phyloP scores from a whole-genome alignment of 2,888 invertebrate species.

The Drosophila nr. perissopoda region DNA sequence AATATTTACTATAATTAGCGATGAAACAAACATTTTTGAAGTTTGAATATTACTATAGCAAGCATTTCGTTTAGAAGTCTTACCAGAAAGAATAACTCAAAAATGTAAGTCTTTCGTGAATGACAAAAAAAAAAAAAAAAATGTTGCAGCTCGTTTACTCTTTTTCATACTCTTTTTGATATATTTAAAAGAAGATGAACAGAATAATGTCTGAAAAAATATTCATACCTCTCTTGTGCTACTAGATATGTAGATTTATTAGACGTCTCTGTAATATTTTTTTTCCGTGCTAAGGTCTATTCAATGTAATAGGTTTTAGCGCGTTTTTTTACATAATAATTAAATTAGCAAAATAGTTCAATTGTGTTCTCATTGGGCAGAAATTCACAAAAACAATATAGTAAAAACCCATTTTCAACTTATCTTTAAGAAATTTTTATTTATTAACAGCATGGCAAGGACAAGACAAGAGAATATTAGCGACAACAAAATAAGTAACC shows the following conservation, averaged over 20 bases:
- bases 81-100: background rate
- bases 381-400: no score
- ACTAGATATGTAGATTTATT: no score
- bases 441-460: conserved; percentile 4
- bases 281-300: background rate
- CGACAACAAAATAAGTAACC: conserved; percentile 43
- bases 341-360: background rate
- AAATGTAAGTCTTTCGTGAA: background rate
- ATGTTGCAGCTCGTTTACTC: background rate
- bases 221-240: no score
- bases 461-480: conserved; percentile 42
- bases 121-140: background rate
- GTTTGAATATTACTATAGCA: background rate
- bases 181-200: no score
- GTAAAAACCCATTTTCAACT: no score
- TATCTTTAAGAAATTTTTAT: no score
- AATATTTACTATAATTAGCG: background rate
- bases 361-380: no score
- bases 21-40: background rate
- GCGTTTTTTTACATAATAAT: background rate
- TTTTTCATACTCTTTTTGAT: background rate
- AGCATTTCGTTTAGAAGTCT: background rate
- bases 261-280: no score
- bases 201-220: no score
- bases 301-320: background rate